Evolutionary conservation across 2,797 vertebrate species (phyloP).

Genomic region (Euthynnus affinis): DNA sequence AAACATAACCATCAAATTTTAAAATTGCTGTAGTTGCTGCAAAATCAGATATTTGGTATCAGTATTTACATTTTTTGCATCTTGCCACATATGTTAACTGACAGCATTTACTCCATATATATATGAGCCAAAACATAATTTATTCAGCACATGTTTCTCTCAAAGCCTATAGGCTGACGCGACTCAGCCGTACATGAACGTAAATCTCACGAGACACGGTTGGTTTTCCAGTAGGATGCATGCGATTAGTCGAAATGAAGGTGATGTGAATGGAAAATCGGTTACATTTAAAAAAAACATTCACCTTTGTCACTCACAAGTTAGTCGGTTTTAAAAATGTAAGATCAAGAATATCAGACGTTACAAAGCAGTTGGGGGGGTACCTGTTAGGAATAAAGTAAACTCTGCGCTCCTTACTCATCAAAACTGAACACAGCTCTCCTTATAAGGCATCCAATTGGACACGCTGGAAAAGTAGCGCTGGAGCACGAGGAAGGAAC

Average conservation of each 20-base stretch:
- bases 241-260: not conserved
- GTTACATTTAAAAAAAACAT: not conserved
- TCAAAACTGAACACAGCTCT: conserved; percentile 10
- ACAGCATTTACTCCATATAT: no score
- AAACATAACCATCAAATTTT: no score
- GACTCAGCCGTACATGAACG: no score
- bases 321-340: not conserved
- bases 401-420: conserved; percentile 36
- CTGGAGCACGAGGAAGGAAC: conserved; percentile 35
- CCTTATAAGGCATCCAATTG: conserved; percentile 47
- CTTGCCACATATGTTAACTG: no score
- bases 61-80: no score
- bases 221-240: not conserved
- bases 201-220: no score
- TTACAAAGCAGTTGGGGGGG: not conserved
- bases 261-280: not conserved
- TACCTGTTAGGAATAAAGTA: not conserved
- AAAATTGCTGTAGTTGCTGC: no score
- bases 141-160: no score
- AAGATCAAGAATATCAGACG: not conserved
- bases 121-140: no score
- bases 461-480: conserved; percentile 9
- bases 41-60: no score
- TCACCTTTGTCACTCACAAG: not conserved
- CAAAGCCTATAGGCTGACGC: no score